Conservation (phyloP, 2,113 vertebrate species). For the Prionailurus bengalensis region DNA sequence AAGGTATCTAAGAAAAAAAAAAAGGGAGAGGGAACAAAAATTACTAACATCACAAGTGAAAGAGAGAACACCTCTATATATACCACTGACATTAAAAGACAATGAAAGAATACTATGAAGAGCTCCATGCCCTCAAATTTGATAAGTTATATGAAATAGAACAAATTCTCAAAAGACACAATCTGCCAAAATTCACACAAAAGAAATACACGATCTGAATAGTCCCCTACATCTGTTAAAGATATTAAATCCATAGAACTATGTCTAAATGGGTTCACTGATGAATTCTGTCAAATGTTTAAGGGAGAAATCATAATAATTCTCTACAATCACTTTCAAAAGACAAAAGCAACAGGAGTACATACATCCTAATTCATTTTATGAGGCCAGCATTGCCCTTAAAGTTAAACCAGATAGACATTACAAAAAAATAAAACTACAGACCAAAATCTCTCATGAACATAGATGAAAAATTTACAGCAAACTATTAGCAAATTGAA, state of each 20-base stretch:
- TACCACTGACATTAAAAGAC: not conserved
- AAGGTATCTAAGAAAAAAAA: not conserved
- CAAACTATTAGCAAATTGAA: not conserved
- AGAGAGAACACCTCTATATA: not conserved
- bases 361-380: not conserved
- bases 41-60: not conserved
- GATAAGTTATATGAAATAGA: not conserved
- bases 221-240: not conserved
- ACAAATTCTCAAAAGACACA: not conserved
- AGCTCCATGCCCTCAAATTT: not conserved
- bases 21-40: not conserved
- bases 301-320: not conserved
- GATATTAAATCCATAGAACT: not conserved
- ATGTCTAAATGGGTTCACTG: not conserved
- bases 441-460: not conserved
- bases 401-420: not conserved
- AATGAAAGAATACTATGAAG: not conserved
- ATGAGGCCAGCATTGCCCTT: not conserved
- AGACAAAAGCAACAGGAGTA: not conserved
- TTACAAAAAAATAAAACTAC: not conserved
- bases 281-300: not conserved
- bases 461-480: not conserved
- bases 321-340: not conserved
- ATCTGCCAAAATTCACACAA: not conserved
- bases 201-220: not conserved